phyloP scores from a whole-genome alignment of 2,888 invertebrate genomes.

The Eristalinus sepulchralis region DNA sequence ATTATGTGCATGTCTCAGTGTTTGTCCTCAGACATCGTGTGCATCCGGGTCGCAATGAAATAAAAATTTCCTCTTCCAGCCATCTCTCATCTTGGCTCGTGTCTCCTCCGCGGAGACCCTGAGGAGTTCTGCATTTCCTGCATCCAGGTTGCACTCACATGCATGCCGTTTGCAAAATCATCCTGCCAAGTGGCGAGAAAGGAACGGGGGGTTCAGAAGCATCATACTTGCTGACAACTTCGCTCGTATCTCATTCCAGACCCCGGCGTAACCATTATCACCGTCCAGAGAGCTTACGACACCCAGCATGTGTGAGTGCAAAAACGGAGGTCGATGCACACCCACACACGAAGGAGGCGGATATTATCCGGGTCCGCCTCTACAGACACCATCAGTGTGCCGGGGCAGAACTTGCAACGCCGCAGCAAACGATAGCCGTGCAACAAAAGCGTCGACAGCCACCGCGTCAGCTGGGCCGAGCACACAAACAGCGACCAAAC shows the following conservation, averaged over 20 bases:
- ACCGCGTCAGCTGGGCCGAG: conserved; percentile 9
- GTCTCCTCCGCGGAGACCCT: conserved; percentile 37
- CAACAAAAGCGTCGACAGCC: conserved; percentile 26
- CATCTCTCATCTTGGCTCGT: conserved; percentile 29
- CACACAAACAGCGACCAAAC: conserved; percentile 15
- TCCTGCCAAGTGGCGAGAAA: conserved; percentile 15
- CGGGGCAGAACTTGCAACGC: conserved; percentile 38
- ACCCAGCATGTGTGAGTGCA: conserved; percentile 11
- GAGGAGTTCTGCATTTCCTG: conserved; percentile 39
- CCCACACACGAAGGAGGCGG: neutral
- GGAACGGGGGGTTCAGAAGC: conserved; percentile 14
- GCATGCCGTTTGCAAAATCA: conserved; percentile 1
- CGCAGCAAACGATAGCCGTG: neutral
- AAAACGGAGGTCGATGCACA: neutral
- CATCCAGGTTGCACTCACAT: conserved; percentile 15
- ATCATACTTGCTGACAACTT: conserved; percentile 26
- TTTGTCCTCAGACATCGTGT: conserved; percentile 9
- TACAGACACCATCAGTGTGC: conserved; percentile 33
- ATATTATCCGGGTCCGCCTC: conserved; percentile 36
- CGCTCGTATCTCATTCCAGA: conserved; percentile 50
- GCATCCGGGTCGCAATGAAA: conserved; percentile 57
- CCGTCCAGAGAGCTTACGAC: conserved; percentile 29
- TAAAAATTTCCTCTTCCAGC: conserved; percentile 46
- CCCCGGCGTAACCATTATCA: conserved; percentile 58
- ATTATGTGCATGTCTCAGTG: neutral